Percentiles rank a stretch among this genome's conserved stretches.
These are phyloP conservation scores for Oreortyx pictus DNA, from an alignment of 2,797 vertebrate genomes.

Conservation along the genomic window DNA sequence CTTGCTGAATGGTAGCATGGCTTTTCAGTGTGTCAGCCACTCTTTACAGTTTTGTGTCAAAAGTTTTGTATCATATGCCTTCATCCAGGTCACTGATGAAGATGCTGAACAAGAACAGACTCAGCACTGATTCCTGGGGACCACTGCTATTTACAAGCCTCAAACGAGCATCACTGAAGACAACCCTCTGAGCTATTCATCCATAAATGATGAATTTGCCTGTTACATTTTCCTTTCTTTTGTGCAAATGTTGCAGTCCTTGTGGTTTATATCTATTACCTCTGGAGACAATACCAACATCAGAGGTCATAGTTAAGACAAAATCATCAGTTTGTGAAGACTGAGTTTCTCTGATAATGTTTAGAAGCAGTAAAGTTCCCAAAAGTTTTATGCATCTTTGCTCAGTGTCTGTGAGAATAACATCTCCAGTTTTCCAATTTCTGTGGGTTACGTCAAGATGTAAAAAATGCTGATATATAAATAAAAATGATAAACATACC, in stretches of 20 bases:
- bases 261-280: neutral
- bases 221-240: neutral
- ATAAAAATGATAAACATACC: neutral
- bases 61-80: too few relatives aligned
- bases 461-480: neutral
- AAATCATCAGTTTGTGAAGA: neutral
- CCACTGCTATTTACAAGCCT: too few relatives aligned
- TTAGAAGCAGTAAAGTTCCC: neutral
- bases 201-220: neutral
- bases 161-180: too few relatives aligned
- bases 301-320: neutral
- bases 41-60: too few relatives aligned
- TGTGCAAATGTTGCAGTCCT: neutral
- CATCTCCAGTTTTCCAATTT: neutral
- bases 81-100: too few relatives aligned
- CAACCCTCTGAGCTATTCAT: too few relatives aligned
- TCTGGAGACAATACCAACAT: neutral
- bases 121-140: too few relatives aligned
- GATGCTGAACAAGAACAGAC: too few relatives aligned
- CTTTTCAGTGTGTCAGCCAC: too few relatives aligned
- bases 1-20: too few relatives aligned
- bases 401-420: neutral
- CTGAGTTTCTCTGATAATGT: neutral
- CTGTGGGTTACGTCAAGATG: neutral
- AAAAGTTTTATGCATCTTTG: neutral